Evolutionary conservation across 2,797 vertebrate genomes (phyloP).

Genomic region (Antrozous pallidus): DNA sequence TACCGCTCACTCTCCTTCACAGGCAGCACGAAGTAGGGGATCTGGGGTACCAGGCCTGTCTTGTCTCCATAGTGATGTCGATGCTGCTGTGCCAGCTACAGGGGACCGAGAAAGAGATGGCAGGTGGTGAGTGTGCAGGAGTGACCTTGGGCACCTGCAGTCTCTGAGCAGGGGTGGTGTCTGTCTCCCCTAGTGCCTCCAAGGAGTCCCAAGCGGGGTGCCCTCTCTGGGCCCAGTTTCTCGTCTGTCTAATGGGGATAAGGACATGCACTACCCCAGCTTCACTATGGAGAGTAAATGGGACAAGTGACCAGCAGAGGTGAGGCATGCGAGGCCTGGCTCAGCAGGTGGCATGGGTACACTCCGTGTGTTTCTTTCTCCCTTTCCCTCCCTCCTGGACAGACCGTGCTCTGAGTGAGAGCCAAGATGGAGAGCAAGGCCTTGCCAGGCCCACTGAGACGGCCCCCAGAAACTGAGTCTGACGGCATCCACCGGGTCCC

Average conservation of each 20-base stretch:
- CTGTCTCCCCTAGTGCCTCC: neutral
- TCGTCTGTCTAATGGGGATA: neutral
- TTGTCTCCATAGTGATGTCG: constrained; percentile 80
- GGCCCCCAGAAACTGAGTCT: neutral
- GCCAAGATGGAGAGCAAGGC: neutral
- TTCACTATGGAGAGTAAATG: neutral
- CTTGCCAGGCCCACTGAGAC: neutral
- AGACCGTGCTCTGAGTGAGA: neutral
- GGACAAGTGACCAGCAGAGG: neutral
- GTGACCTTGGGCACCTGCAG: neutral
- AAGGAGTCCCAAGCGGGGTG: neutral
- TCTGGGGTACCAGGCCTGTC: constrained; percentile 62
- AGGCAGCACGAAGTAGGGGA: constrained; percentile 81
- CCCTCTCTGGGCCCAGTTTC: neutral
- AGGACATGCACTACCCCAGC: neutral
- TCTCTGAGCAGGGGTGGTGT: no score
- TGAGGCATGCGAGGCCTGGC: no score
- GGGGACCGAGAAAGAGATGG: neutral
- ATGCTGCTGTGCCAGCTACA: constrained; percentile 81
- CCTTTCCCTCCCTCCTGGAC: neutral
- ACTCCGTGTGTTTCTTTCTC: neutral
- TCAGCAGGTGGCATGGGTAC: neutral
- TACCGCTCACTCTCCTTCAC: constrained; percentile 69
- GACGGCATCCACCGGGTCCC: rapidly evolving
- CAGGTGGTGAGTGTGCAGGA: rapidly evolving